Evolutionary conservation across 1,140 invertebrate genomes (phyloP), one percentile per base, ranked within the genome.

Genomic region (Scaptodrosophila lebanonensis): DNA sequence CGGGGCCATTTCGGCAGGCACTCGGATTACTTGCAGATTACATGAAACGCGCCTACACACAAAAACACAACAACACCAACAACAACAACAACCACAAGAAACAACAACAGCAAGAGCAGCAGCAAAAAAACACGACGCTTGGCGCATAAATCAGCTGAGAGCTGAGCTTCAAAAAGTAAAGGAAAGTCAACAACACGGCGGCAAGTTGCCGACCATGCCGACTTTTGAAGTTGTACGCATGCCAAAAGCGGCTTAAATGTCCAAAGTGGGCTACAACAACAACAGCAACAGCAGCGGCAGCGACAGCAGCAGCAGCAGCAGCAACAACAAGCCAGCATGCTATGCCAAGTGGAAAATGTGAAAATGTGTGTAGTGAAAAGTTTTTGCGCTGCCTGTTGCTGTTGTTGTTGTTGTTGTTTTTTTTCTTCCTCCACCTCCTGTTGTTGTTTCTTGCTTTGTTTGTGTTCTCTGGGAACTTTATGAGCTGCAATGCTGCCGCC

Each of bases 241-340:
- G 75, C 75, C 75, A 82, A 82, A 82, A 76, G 75, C 76, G 76
- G 75, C 76, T 82, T 82, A 82, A 82, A 82, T 82, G 75, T 82
- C 75, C 75, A 82, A 82, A 82, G 76, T 82, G 75, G 75, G 64
- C 58, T 67, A 77, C 70, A 71, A 76, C 66, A 70, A 33, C 56
- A 69, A 60, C 43, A 70, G 47, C 71, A 66, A 38, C 42, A 51
- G 25, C 53, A 60, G 9, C 49, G 33, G 6, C 22, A 25, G 13
- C 44, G 25, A 42, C 32, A 25, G 18, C 58, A 27, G 22, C 53
- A 27, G 35, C 53, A 48, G 29, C 39, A 29, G 15, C 17, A 13
- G 22, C 40, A 22, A 25, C 48, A 33, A 13, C 32, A 33, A 4
- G 8, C 5, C 5, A 33, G n/a, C n/a, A n/a, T n/a, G n/a, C n/a